Evolutionary conservation across 2,797 vertebrate species (phyloP), one percentile per base, ranked within the genome.

Genomic region (Pagetopsis macropterus): DNA sequence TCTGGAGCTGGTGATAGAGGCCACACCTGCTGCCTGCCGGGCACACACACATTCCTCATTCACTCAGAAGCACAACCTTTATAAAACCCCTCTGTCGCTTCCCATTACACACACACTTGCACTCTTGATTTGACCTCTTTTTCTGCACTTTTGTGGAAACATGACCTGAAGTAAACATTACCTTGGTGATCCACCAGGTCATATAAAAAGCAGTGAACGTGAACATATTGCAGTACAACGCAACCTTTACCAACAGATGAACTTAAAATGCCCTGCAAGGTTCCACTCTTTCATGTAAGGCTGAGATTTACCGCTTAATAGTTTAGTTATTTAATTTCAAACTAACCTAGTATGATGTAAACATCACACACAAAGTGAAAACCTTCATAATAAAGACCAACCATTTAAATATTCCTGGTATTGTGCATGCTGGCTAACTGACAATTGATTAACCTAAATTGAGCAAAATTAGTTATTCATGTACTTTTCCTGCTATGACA

Each of bases 1-100:
- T 87, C 9, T 57, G 49, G 57, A 78, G 62, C 68, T 78, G 71
- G 76, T 64, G 84, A 85, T 48, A 55, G 77, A 79, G 76, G 84
- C 84, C 84, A 79, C 92, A 91, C 91, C 91, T 90, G 91, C 83
- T 84, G 75, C 70, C 60, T 65, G 55, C 61, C 59, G 33, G 41
- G 12, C 2, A 3, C 37, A 48, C 63, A 67, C 27, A 66, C 79
- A 68, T 48, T 65, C 74, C 60, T 67, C 71, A 79, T 66, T 77
- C 71, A 76, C 72, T 55, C 70, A 72, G 81, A 75, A 74, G 78
- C 77, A 77, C 64, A 80, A 69, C 60, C 48, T 78, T 69, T 67
- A 51, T 19, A 46, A 57, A 60, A 16, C 70, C 59, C 50, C 51
- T 27, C 74, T 72, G 74, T 83, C 70, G 10, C 68, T 80, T 60